These are phyloP conservation scores for Sialis fuliginosa DNA, from an alignment of 2,888 invertebrate species.

Conservation along the genomic window DNA sequence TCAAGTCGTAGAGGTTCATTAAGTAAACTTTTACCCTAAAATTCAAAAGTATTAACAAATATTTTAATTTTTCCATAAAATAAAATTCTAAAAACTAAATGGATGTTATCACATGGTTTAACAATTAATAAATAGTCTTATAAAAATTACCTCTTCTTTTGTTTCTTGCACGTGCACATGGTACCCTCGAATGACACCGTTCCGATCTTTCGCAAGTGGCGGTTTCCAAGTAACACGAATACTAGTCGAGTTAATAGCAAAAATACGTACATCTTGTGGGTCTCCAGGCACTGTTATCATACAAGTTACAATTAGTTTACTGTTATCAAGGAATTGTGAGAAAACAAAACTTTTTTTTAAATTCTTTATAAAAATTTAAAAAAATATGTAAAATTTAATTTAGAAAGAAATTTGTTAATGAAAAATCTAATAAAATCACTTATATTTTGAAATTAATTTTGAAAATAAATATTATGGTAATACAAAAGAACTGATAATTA, in stretches of 20 bases:
- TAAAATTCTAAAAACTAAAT: neutral
- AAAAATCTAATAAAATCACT: too few relatives aligned
- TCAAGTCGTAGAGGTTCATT: conserved; percentile 80
- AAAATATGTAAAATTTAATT: too few relatives aligned
- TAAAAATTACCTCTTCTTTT: conserved; percentile 49
- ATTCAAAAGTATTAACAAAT: neutral
- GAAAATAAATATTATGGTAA: too few relatives aligned
- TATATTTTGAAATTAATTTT: too few relatives aligned
- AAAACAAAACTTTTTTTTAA: too few relatives aligned
- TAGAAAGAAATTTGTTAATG: too few relatives aligned
- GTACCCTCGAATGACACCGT: conserved; percentile 92
- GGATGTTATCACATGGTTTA: neutral
- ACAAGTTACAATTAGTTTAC: neutral
- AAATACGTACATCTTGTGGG: conserved; percentile 81
- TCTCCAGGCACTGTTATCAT: conserved; percentile 82
- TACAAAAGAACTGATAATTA: too few relatives aligned
- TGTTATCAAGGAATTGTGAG: too few relatives aligned
- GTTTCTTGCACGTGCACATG: conserved; percentile 90
- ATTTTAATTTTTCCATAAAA: conserved; percentile 6
- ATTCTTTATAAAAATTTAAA: too few relatives aligned
- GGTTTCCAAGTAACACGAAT: conserved; percentile 90
- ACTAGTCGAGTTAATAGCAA: conserved; percentile 86
- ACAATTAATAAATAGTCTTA: neutral
- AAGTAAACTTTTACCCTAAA: conserved; percentile 54
- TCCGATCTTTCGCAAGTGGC: conserved; percentile 76